A percentile compares a stretch with the other conserved stretches of the same genome.
phyloP scores from a whole-genome alignment of 1,140 invertebrate genomes.

The Listronotus bonariensis region DNA sequence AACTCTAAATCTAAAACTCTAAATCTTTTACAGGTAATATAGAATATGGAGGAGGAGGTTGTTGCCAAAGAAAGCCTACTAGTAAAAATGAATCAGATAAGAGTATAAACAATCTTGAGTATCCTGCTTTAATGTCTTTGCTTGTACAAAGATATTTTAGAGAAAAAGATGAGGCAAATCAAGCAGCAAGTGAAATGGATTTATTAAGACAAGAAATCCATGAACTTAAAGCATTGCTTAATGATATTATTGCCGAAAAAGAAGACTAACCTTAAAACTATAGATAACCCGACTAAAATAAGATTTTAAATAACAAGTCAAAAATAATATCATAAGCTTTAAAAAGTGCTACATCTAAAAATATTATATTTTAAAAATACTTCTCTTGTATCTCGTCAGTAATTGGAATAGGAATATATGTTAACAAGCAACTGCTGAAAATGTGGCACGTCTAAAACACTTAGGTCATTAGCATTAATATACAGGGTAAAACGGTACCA shows the following conservation, averaged over 20 bases:
- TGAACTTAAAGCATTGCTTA: conserved; percentile 48
- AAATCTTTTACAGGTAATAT: conserved; percentile 15
- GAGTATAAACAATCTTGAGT: conserved; percentile 47
- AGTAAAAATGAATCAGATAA: conserved; percentile 9
- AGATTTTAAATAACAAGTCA: no score
- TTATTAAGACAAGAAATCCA: conserved; percentile 49
- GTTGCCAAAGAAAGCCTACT: conserved; percentile 14
- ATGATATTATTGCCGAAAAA: conserved; percentile 40
- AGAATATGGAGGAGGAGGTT: conserved; percentile 24
- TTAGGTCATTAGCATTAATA: no score
- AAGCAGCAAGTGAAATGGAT: conserved; percentile 48
- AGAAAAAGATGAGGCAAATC: conserved; percentile 51
- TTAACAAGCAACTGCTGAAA: no score
- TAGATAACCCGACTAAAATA: no score
- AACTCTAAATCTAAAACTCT: no score
- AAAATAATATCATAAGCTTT: no score
- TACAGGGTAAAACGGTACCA: no score
- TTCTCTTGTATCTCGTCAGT: no score
- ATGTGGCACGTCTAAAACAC: no score
- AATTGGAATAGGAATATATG: no score
- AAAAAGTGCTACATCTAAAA: no score
- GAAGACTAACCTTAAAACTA: background rate
- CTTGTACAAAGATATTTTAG: conserved; percentile 62
- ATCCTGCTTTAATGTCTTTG: conserved; percentile 59
- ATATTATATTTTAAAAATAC: no score